A percentile compares a stretch with the other conserved stretches of the same genome.
phyloP scores from a whole-genome alignment of 2,113 vertebrate species.

The Phaethornis superciliosus region DNA sequence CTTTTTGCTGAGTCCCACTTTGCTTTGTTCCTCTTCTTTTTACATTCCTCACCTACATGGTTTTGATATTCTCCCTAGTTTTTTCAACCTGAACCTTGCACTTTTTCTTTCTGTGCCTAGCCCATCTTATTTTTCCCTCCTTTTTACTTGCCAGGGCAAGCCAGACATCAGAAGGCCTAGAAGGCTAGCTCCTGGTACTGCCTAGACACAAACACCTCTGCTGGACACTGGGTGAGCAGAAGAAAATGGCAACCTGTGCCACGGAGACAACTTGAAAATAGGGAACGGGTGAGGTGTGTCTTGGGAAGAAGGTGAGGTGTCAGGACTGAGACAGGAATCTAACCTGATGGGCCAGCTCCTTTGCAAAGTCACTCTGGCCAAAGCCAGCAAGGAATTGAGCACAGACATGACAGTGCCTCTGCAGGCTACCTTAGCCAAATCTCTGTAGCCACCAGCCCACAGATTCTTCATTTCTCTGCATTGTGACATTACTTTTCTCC shows the following conservation, averaged over 20 bases:
- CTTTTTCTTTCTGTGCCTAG: neutral
- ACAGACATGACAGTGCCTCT: neutral
- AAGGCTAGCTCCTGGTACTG: accelerated
- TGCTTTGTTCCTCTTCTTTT: neutral
- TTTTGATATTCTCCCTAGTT: neutral
- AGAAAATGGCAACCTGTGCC: accelerated
- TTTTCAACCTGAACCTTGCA: neutral
- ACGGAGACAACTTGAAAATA: neutral
- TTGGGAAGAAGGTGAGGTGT: neutral
- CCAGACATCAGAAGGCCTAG: neutral
- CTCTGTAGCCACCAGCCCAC: too few relatives aligned
- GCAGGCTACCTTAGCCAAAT: accelerated
- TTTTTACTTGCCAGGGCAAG: neutral
- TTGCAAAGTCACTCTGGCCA: neutral
- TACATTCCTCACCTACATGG: neutral
- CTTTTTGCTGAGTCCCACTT: neutral
- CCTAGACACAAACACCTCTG: neutral
- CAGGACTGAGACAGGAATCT: accelerated
- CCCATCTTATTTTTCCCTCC: neutral
- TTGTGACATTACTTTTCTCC: accelerated
- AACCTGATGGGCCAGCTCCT: neutral
- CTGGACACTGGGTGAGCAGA: accelerated
- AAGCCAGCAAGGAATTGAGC: accelerated
- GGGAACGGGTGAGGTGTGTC: accelerated
- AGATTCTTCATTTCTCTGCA: neutral